Conservation (phyloP, 2,888 invertebrate species). For the Synanthedon myopaeformis region DNA sequence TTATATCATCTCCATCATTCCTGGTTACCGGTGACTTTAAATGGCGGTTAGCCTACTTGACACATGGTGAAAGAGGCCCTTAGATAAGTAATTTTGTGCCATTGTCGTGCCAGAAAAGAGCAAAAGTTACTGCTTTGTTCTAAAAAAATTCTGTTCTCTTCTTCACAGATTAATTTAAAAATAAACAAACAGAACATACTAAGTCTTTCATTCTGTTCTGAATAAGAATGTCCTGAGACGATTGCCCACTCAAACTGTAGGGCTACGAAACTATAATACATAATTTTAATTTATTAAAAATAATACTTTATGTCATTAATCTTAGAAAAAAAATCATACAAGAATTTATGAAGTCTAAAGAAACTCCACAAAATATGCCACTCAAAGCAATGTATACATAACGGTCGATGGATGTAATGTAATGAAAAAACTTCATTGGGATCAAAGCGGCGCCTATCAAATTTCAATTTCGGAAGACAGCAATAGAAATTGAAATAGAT, state of each 20-base stretch:
- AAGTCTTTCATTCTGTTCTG: constrained; percentile 24
- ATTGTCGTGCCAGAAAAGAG: not conserved
- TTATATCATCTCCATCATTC: no score
- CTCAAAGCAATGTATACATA: not conserved
- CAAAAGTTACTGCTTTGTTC: not conserved
- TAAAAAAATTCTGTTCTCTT: not conserved
- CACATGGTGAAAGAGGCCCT: no score
- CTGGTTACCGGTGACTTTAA: no score
- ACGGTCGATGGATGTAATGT: not conserved
- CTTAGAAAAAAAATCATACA: no score
- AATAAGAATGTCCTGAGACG: constrained; percentile 24
- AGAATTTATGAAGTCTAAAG: no score
- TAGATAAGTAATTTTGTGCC: no score
- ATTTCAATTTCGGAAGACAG: constrained; percentile 26
- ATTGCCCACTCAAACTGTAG: constrained; percentile 4
- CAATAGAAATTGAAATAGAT: constrained; percentile 18
- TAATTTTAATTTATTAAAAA: no score
- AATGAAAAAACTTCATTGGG: constrained; percentile 3
- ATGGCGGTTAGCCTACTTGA: no score
- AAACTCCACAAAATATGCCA: no score
- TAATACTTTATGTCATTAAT: no score
- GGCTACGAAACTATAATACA: no score
- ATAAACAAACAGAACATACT: constrained; percentile 1
- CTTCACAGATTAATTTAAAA: no score
- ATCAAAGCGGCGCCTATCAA: constrained; percentile 20